These are phyloP conservation scores for Chaenodraco wilsoni DNA, from an alignment of 2,797 vertebrate species.

Conservation along the genomic window DNA sequence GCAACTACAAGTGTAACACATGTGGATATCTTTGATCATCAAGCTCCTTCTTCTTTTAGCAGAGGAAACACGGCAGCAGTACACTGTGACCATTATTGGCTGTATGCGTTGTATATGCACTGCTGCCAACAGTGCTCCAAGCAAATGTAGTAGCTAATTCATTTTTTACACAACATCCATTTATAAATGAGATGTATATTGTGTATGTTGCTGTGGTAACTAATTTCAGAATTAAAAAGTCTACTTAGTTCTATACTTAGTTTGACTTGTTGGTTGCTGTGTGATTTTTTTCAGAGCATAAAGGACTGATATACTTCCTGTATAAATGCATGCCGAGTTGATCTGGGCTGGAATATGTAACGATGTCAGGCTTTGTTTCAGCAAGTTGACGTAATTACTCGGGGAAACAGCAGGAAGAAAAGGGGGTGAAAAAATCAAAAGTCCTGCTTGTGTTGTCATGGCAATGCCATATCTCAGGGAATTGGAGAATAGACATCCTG, in stretches of 20 bases:
- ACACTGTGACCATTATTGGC: background rate
- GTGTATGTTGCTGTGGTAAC: background rate
- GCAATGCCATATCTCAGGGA: slow-evolving; percentile 40
- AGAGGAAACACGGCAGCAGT: background rate
- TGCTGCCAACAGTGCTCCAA: background rate
- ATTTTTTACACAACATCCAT: background rate
- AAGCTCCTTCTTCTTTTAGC: background rate
- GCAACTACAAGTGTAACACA: slow-evolving; percentile 21
- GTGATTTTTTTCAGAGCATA: slow-evolving; percentile 1
- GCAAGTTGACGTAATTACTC: slow-evolving; percentile 4
- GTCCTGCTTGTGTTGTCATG: slow-evolving; percentile 61
- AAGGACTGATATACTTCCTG: background rate
- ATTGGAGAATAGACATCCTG: slow-evolving; percentile 20
- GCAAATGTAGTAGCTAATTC: background rate
- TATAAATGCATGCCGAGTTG: slow-evolving; percentile 12
- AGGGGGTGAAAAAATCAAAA: background rate
- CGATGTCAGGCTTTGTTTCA: slow-evolving; percentile 23
- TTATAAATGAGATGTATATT: background rate
- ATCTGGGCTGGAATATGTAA: slow-evolving; percentile 27
- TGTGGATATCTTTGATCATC: slow-evolving; percentile 24
- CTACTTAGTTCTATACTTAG: too few species aligned
- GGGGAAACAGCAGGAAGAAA: slow-evolving; percentile 22
- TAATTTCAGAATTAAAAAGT: background rate
- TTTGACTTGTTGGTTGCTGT: background rate
- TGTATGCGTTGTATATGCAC: background rate